Base-by-base conservation (phyloP, 2,797 vertebrate genomes). In the Sebastes hubbsi region DNA sequence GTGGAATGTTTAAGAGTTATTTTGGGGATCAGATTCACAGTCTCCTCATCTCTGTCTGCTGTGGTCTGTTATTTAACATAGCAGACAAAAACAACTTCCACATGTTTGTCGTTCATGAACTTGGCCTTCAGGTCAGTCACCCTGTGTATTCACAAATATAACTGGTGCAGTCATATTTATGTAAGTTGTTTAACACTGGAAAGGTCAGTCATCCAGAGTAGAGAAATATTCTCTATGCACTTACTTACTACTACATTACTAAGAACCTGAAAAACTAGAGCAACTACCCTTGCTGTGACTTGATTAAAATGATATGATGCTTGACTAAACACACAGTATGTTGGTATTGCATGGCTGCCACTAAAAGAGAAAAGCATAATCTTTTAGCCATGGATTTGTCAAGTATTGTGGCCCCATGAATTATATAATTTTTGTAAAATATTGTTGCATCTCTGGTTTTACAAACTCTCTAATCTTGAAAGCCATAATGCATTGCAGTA, bases 1-100 rank as follows among this genome's bases (percentile, higher is more conserved):
- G 42, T 4, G 56, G 38, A 49, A 56, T 29, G 71, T 71, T 60
- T 42, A 9, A n/a, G 8, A 32, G 78, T 68, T 75, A 71, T 81
- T 84, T 81, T 42, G 38, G 68, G 67, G 69, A 34, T 58, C 22
- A 29, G 18, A 38, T 1, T 81, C 27, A 69, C 25, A 36, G 14
- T 22, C 18, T 22, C 22, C 14, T 80, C 36, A 30, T 76, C 4
- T 77, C 46, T 73, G 30, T 63, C 30, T 63, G 25, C 56, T 46
- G 22, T 5, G 10, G 20, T 67, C 54, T 72, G 2, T 77, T 49
- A 77, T 89, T 82, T 60, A 36, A 55, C 52, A 62, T 30, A 83
- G 68, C 58, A 38, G 42, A 73, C 27, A 80, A 83, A 87, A 25
- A 60, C 22, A 46, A 38, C 32, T 59, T 24, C 64, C 36, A 0